These are phyloP conservation scores for Cynodonichthys magdalenae DNA, from an alignment of 2,797 vertebrate genomes.

Conservation along the genomic window DNA sequence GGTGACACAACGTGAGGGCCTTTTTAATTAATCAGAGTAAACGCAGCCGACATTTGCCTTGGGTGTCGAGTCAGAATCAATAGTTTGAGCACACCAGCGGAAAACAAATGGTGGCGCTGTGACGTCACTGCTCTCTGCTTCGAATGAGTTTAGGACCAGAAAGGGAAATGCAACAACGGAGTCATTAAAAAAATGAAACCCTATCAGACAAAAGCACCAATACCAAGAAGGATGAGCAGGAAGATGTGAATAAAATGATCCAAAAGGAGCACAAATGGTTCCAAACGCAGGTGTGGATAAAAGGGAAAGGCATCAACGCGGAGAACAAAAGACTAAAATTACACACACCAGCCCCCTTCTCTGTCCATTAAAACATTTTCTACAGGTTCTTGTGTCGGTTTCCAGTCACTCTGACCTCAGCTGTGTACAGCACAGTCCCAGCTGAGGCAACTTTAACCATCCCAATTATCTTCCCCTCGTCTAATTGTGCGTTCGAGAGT, in stretches of 20 bases:
- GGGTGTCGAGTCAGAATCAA: constrained; percentile 73
- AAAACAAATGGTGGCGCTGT: constrained; percentile 66
- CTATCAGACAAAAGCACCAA: background rate
- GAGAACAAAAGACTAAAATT: background rate
- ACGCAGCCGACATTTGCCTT: constrained; percentile 73
- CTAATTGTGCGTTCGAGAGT: constrained; percentile 39
- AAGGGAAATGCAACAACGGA: constrained; percentile 7
- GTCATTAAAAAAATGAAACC: background rate
- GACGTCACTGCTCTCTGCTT: constrained; percentile 46
- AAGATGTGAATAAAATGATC: background rate
- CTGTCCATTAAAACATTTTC: constrained; percentile 10
- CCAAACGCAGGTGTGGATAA: constrained; percentile 1
- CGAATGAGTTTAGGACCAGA: constrained; percentile 22
- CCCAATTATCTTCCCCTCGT: constrained; percentile 15
- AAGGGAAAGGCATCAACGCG: constrained; percentile 7
- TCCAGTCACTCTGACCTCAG: constrained; percentile 35
- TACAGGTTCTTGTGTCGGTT: background rate
- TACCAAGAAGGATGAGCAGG: background rate
- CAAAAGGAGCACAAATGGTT: background rate
- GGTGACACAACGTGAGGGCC: constrained; percentile 53
- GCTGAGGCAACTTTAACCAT: constrained; percentile 24
- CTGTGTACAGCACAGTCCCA: constrained; percentile 23
- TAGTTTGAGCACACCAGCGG: constrained; percentile 57
- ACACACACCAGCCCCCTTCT: background rate
- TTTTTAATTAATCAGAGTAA: constrained; percentile 81